Conservation (phyloP, 2,797 vertebrate species). For the Coreius guichenoti region DNA sequence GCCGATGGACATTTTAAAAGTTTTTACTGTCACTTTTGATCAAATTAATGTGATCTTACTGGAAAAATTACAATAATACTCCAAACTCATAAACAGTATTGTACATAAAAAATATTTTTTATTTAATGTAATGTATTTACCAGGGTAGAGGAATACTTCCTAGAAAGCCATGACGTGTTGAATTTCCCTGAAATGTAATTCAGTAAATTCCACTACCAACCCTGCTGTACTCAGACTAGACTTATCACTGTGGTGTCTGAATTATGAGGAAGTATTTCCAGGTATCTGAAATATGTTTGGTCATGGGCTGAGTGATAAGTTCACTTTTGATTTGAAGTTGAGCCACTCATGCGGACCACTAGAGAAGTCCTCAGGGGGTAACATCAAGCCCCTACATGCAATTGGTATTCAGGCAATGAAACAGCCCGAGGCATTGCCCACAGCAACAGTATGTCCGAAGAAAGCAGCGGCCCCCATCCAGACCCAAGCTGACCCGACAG, state of each 20-base stretch:
- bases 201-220: neutral
- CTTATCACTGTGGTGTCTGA: neutral
- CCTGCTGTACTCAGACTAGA: neutral
- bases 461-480: slow-evolving; percentile 1
- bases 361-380: slow-evolving; percentile 11
- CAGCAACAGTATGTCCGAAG: slow-evolving; percentile 44
- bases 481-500: slow-evolving; percentile 14
- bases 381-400: slow-evolving; percentile 10
- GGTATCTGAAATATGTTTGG: slow-evolving; percentile 9
- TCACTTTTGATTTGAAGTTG: slow-evolving; percentile 13
- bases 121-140: neutral
- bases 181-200: neutral
- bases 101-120: neutral
- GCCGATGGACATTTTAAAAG: neutral
- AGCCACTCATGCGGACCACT: slow-evolving; percentile 33
- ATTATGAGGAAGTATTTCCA: neutral
- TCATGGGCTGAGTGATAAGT: slow-evolving; percentile 1
- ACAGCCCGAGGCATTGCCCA: slow-evolving; percentile 55
- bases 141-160: neutral
- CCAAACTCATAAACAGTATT: neutral
- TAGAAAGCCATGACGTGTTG: neutral
- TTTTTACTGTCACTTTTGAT: neutral
- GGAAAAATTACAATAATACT: too few relatives aligned
- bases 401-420: slow-evolving; percentile 33
- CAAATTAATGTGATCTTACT: neutral